Conservation (phyloP, 2,888 invertebrate species). For the Cylloceria caligata region DNA sequence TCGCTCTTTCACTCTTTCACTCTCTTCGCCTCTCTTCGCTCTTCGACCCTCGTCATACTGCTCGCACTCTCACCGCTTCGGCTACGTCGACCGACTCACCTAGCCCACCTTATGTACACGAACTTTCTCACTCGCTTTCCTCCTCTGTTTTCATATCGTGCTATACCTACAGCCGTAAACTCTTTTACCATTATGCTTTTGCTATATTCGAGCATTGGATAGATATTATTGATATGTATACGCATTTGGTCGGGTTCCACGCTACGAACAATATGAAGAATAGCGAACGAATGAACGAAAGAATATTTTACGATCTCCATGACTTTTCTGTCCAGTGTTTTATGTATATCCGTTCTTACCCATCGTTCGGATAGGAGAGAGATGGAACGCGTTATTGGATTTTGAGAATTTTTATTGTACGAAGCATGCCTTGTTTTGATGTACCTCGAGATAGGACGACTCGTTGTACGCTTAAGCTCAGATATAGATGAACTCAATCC, state of each 20-base stretch:
- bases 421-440: background rate
- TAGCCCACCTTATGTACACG: constrained; percentile 48
- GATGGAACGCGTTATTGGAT: background rate
- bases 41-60: constrained; percentile 16
- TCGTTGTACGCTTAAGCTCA: background rate
- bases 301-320: constrained; percentile 27
- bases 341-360: background rate
- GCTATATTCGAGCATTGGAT: constrained; percentile 10
- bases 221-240: constrained; percentile 40
- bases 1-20: constrained; percentile 31
- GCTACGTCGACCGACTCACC: constrained; percentile 41
- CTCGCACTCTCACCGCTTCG: constrained; percentile 14
- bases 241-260: constrained; percentile 33
- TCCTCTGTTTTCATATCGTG: constrained; percentile 8
- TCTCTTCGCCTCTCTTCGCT: constrained; percentile 36
- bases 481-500: background rate
- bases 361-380: background rate
- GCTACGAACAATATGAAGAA: constrained; percentile 2
- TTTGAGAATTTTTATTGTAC: constrained; percentile 4
- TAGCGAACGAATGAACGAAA: background rate
- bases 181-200: constrained; percentile 10
- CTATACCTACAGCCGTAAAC: constrained; percentile 11
- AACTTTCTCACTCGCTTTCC: constrained; percentile 38
- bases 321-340: background rate
- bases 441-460: background rate